Evolutionary conservation across 2,113 vertebrate species (phyloP).

Genomic region (Pimephales promelas): DNA sequence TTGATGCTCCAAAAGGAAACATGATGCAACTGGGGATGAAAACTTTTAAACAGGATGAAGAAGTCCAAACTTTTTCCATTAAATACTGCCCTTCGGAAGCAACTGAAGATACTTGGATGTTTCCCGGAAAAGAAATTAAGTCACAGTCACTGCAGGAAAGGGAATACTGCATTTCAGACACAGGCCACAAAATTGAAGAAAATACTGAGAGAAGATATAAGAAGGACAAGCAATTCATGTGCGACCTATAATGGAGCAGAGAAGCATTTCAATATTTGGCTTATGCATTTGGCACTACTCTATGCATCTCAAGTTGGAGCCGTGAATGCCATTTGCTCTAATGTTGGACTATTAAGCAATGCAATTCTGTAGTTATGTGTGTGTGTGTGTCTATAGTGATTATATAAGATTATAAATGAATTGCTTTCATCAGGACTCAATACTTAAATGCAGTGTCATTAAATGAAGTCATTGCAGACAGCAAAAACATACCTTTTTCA

Average conservation of each 20-base stretch:
- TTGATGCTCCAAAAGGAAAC: too few species aligned
- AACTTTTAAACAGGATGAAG: too few species aligned
- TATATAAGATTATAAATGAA: neutral
- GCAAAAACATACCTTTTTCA: neutral
- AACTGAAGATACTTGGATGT: too few species aligned
- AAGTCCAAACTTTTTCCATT: too few species aligned
- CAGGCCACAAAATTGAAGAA: neutral
- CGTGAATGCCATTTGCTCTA: neutral
- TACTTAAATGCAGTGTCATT: neutral
- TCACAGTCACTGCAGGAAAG: neutral
- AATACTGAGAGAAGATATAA: neutral
- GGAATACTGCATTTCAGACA: neutral
- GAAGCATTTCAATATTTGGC: slow-evolving; percentile 4
- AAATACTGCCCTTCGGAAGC: too few species aligned
- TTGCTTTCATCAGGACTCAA: neutral
- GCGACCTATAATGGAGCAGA: neutral
- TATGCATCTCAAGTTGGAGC: neutral
- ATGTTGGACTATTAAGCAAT: slow-evolving; percentile 1
- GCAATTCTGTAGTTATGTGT: neutral
- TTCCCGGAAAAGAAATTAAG: too few species aligned
- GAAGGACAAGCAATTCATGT: neutral
- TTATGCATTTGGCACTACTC: neutral
- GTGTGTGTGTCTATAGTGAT: neutral
- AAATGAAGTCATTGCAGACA: neutral
- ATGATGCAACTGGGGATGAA: too few species aligned